Evolutionary conservation across 1,140 invertebrate genomes (phyloP).

Genomic region (Sweltsa coloradensis): DNA sequence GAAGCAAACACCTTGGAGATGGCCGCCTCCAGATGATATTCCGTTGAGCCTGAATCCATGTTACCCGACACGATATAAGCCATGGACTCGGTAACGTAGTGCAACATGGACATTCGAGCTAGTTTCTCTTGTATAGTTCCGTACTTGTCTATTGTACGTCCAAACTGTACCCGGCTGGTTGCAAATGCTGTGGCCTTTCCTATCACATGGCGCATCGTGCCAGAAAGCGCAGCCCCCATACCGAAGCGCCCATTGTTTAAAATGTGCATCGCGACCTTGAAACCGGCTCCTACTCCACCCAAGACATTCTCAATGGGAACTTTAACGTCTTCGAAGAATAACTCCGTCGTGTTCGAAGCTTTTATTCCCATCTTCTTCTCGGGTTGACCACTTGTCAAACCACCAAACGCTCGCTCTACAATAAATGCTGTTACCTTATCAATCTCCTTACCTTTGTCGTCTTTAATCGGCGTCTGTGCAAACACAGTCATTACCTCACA

Average conservation of each 20-base stretch:
- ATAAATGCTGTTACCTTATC: conserved; percentile 89
- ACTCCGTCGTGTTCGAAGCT: conserved; percentile 91
- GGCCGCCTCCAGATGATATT: conserved; percentile 91
- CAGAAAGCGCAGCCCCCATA: conserved; percentile 87
- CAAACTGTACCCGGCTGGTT: conserved; percentile 81
- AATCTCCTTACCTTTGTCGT: conserved; percentile 47
- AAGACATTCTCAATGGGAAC: conserved; percentile 91
- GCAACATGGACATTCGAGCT: conserved; percentile 80
- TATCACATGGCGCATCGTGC: conserved; percentile 85
- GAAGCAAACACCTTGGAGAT: conserved; percentile 91
- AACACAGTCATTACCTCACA: conserved; percentile 99
- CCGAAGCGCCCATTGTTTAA: conserved; percentile 98
- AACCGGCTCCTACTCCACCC: conserved; percentile 90
- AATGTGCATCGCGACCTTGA: conserved; percentile 99
- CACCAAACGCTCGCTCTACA: conserved; percentile 89
- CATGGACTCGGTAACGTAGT: conserved; percentile 93
- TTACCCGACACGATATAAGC: conserved; percentile 89
- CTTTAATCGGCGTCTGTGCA: conserved; percentile 74
- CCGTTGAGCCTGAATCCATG: conserved; percentile 76
- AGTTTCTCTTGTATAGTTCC: conserved; percentile 90
- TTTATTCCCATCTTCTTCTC: conserved; percentile 99
- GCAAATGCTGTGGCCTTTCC: conserved; percentile 86
- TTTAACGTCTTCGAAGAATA: conserved; percentile 94
- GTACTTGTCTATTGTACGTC: conserved; percentile 70
- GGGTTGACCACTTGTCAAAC: conserved; percentile 84